Base-by-base conservation (phyloP, 1,140 invertebrate species). In the Rhagoletis pomonella region DNA sequence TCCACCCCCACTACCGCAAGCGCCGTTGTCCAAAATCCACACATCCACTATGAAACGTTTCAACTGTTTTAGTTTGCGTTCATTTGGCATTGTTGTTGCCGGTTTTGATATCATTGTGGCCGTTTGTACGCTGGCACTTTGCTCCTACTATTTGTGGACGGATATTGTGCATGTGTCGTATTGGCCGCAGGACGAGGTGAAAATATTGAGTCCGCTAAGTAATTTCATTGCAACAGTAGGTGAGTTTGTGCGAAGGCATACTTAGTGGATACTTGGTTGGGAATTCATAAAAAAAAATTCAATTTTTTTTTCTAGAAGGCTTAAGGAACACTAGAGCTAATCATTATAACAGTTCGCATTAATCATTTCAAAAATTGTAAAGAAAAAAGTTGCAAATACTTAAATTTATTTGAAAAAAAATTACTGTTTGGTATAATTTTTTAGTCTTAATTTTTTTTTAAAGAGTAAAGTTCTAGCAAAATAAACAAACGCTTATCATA, bases 41-140 rank as follows among this genome's bases (percentile, higher is more conserved):
- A 67, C n/a, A 77, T 77, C 14, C 39, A 69, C 29, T 67, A 92
- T 92, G 91, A 92, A 92, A 89, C 89, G 91, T n/a, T 91, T 92
- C 86, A 89, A 89, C 62, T 92, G 91, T 65, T 89, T 92, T 39
- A 92, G 89, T 88, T 86, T 92, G 7, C 89, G 90, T 19, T 89
- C 90, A 10, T 86, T 92, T 62, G 91, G 90, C 29, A 86, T 92
- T 14, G 87, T 90, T 87, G 91, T 92, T 88, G 91, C 91, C 86
- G 88, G 86, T 39, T 44, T 90, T 55, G 91, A 92, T 88, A 88
- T 90, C 5, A 17, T 92, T 4, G 84, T 90, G 19, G 90, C 90
- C 0, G 6, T 91, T 0, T 86, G 88, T 69, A 89, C 89, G 29
- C 87, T 92, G 9, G 86, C 86, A 12, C 87, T 92, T 19, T 90